These are phyloP conservation scores for Noctua fimbriata DNA, from an alignment of 2,888 invertebrate genomes.

Conservation along the genomic window DNA sequence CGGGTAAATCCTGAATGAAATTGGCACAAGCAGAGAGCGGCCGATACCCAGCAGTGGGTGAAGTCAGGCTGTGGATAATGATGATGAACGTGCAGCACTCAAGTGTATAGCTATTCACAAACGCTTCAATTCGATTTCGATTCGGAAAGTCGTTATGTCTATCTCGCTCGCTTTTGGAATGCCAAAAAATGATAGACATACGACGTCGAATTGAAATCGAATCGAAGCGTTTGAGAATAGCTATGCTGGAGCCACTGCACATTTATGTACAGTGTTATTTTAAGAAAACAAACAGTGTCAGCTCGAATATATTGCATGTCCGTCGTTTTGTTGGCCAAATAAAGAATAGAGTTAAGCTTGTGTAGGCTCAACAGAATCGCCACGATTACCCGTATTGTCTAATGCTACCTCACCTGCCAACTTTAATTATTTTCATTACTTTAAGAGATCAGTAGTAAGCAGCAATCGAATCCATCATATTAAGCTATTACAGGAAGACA, in stretches of 20 bases:
- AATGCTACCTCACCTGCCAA: background rate
- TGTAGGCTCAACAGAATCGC: background rate
- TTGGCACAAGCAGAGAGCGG: no score
- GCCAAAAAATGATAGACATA: no score
- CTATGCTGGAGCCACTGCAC: background rate
- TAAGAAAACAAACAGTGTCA: background rate
- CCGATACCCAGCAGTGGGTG: background rate
- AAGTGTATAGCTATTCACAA: background rate
- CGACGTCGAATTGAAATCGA: no score
- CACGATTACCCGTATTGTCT: background rate
- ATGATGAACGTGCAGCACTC: background rate
- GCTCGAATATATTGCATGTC: background rate
- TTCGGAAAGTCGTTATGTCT: no score
- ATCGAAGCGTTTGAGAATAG: no score
- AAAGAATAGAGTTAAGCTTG: background rate
- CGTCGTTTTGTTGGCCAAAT: background rate
- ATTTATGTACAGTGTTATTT: background rate
- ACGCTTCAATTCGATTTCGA: no score
- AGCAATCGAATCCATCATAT: background rate
- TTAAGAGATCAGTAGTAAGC: background rate
- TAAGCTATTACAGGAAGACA: background rate
- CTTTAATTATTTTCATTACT: background rate
- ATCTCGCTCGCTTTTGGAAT: no score
- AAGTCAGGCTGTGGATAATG: background rate
- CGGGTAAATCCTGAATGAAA: no score